Conservation (phyloP, 2,797 vertebrate genomes). For the Scleropages formosus region DNA sequence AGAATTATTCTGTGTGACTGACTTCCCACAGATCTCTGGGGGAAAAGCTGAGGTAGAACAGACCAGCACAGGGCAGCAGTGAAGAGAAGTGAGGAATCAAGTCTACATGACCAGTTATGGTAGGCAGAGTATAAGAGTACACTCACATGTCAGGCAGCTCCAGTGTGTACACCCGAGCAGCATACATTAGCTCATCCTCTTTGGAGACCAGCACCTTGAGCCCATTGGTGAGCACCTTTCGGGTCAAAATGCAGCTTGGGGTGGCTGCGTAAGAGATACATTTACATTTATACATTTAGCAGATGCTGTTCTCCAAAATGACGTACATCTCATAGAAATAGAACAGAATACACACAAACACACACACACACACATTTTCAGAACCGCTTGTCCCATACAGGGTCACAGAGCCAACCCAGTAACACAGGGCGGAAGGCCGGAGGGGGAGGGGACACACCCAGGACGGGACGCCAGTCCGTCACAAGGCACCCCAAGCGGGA, state of each 20-base stretch:
- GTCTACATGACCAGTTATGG: too few relatives aligned
- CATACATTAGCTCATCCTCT: conserved; percentile 91
- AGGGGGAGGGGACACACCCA: too few relatives aligned
- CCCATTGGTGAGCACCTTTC: conserved; percentile 87
- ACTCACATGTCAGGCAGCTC: conserved; percentile 93
- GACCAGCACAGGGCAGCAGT: background rate
- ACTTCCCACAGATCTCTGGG: background rate
- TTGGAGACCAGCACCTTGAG: conserved; percentile 92
- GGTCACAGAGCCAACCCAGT: too few relatives aligned
- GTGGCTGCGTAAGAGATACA: conserved; percentile 61
- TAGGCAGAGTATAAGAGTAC: background rate
- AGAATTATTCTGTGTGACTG: background rate
- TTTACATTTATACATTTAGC: too few relatives aligned
- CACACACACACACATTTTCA: too few relatives aligned
- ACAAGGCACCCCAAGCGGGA: too few relatives aligned
- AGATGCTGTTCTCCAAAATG: too few relatives aligned
- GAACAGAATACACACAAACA: too few relatives aligned
- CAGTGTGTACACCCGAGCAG: conserved; percentile 88
- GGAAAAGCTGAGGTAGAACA: background rate
- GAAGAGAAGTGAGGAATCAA: background rate
- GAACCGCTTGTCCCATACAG: too few relatives aligned
- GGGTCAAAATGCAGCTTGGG: conserved; percentile 85
- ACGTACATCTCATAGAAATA: too few relatives aligned
- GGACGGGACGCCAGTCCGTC: too few relatives aligned
- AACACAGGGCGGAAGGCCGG: too few relatives aligned